Conservation (phyloP, 2,797 vertebrate species). For the Halcyon badia region DNA sequence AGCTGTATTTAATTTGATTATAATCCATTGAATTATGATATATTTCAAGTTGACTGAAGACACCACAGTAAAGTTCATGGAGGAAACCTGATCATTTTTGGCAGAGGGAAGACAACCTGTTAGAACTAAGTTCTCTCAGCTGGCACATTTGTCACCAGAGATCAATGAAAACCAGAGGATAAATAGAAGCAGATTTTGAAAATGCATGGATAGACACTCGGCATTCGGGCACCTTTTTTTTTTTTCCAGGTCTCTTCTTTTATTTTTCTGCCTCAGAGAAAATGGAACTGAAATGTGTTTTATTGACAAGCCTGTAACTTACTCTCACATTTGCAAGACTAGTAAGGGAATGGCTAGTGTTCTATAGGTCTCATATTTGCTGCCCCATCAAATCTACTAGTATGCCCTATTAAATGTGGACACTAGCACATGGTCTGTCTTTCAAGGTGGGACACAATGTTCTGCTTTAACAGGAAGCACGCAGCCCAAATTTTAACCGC, state of each 20-base stretch:
- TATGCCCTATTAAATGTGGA: neutral
- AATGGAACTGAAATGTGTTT: neutral
- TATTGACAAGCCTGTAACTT: neutral
- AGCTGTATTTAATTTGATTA: constrained; percentile 37
- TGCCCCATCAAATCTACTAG: neutral
- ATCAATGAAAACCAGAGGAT: constrained; percentile 13
- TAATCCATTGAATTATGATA: neutral
- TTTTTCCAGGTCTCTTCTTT: neutral
- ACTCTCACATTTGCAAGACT: neutral
- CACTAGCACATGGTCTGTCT: fast-evolving
- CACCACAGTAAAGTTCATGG: neutral
- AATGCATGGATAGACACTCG: neutral
- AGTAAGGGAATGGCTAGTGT: neutral
- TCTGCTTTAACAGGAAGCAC: neutral
- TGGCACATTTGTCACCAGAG: neutral
- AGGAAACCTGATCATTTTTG: constrained; percentile 49
- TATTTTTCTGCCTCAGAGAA: neutral
- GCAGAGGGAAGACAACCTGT: constrained; percentile 9
- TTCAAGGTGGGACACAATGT: neutral
- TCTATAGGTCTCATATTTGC: neutral
- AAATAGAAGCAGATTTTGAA: constrained; percentile 44
- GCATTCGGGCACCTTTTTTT: neutral
- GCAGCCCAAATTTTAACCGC: neutral
- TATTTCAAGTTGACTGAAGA: neutral
- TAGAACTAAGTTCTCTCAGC: neutral